Evolutionary conservation across 2,888 invertebrate genomes (phyloP).

Genomic region (Timandra comae): DNA sequence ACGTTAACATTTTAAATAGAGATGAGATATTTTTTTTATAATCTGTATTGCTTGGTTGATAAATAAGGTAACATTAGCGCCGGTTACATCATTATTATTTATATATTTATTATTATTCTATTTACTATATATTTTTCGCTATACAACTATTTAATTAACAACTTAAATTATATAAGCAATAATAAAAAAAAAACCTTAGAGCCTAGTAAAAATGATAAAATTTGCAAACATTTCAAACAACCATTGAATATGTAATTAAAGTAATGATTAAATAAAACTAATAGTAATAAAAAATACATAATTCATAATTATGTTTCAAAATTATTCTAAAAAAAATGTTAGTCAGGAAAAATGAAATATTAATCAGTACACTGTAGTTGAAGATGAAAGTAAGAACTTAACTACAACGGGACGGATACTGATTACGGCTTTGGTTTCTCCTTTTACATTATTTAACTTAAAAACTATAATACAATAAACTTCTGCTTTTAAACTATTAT

Average conservation of each 20-base stretch:
- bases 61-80: constrained; percentile 75
- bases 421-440: constrained; percentile 73
- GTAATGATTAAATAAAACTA: too few relatives aligned
- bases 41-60: constrained; percentile 28
- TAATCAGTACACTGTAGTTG: constrained; percentile 31
- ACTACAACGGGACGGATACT: constrained; percentile 75
- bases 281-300: too few relatives aligned
- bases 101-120: constrained; percentile 28
- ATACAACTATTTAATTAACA: not conserved
- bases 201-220: too few relatives aligned
- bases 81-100: constrained; percentile 33
- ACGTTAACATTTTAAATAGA: constrained; percentile 23
- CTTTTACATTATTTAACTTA: constrained; percentile 32
- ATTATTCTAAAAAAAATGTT: constrained; percentile 17
- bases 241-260: too few relatives aligned
- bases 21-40: constrained; percentile 15
- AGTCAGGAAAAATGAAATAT: constrained; percentile 26
- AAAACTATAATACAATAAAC: constrained; percentile 19
- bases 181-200: too few relatives aligned
- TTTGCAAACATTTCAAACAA: too few relatives aligned
- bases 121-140: not conserved
- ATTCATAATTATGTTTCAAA: too few relatives aligned
- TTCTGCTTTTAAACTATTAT: constrained; percentile 5
- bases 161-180: too few relatives aligned
- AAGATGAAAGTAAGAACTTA: constrained; percentile 44